Percentiles rank a stretch among this genome's conserved stretches.
Conservation (phyloP, 2,888 invertebrate genomes). For the Allophyes oxyacanthae region DNA sequence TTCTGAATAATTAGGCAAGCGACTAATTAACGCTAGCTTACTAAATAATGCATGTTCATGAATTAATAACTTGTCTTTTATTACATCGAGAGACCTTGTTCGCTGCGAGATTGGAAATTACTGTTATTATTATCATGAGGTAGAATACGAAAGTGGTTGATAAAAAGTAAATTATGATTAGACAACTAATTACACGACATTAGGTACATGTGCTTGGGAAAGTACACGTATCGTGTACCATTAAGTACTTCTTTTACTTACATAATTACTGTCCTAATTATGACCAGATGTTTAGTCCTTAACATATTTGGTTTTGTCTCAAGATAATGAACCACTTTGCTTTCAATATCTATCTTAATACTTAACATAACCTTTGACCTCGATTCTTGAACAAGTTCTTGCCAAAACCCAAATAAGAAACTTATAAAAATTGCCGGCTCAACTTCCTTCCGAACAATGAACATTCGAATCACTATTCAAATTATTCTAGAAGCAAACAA, state of each 20-base stretch:
- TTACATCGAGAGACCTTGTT: slow-evolving; percentile 12
- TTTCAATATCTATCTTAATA: too few species aligned
- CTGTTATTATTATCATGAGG: background rate
- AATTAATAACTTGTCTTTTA: slow-evolving; percentile 34
- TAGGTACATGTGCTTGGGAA: too few species aligned
- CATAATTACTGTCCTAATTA: slow-evolving; percentile 23
- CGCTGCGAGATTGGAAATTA: slow-evolving; percentile 14
- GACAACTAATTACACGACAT: too few species aligned
- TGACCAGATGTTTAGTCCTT: slow-evolving; percentile 1
- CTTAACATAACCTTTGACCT: too few species aligned
- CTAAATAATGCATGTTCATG: slow-evolving; percentile 41
- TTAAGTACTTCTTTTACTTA: background rate
- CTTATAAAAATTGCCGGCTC: slow-evolving; percentile 7
- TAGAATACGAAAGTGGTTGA: slow-evolving; percentile 9
- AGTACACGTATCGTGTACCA: slow-evolving; percentile 1
- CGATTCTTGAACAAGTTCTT: too few species aligned
- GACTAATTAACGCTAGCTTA: slow-evolving; percentile 43
- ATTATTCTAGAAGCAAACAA: slow-evolving; percentile 32
- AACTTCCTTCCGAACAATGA: slow-evolving; percentile 9
- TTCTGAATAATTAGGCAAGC: slow-evolving; percentile 57
- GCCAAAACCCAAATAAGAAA: slow-evolving; percentile 13
- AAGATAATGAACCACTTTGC: too few species aligned
- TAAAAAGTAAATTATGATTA: slow-evolving; percentile 1
- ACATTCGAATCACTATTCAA: slow-evolving; percentile 37
- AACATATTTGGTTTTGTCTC: background rate